Evolutionary conservation across 1,140 invertebrate species (phyloP).

Genomic region (Hydropsyche tenuis): DNA sequence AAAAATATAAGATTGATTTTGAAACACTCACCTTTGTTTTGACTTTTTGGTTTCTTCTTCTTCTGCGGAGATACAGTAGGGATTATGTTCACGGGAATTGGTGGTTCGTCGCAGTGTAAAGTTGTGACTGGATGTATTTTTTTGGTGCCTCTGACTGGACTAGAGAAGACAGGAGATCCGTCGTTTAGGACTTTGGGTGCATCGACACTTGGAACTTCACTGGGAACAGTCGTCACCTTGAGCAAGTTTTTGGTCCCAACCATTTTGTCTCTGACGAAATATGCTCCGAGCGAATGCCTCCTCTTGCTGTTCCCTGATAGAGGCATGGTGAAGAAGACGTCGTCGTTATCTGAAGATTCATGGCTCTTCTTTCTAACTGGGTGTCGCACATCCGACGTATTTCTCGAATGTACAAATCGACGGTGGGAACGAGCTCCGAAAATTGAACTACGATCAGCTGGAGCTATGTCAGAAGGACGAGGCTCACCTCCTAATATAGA

Average conservation of each 20-base stretch:
- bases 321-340: conserved; percentile 61
- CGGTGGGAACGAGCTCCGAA: conserved; percentile 36
- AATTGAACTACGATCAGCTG: conserved; percentile 42
- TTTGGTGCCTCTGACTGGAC: neutral
- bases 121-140: conserved; percentile 43
- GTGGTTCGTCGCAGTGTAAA: conserved; percentile 40
- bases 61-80: conserved; percentile 12
- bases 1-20: too few relatives aligned
- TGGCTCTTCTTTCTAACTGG: conserved; percentile 31
- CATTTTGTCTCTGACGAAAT: conserved; percentile 56
- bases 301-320: conserved; percentile 55
- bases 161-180: conserved; percentile 31
- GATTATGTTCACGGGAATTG: neutral
- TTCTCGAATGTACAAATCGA: conserved; percentile 42
- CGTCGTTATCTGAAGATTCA: conserved; percentile 48
- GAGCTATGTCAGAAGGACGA: conserved; percentile 53
- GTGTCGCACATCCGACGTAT: conserved; percentile 34
- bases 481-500: conserved; percentile 62
- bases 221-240: conserved; percentile 59
- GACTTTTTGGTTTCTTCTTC: conserved; percentile 41
- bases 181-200: conserved; percentile 39
- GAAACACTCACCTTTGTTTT: conserved; percentile 39
- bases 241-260: conserved; percentile 51
- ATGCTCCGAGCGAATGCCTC: conserved; percentile 63
- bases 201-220: conserved; percentile 58